Percentiles rank a stretch among this genome's conserved stretches.
phyloP scores from a whole-genome alignment of 2,888 invertebrate genomes.

The Meloe dianella region DNA sequence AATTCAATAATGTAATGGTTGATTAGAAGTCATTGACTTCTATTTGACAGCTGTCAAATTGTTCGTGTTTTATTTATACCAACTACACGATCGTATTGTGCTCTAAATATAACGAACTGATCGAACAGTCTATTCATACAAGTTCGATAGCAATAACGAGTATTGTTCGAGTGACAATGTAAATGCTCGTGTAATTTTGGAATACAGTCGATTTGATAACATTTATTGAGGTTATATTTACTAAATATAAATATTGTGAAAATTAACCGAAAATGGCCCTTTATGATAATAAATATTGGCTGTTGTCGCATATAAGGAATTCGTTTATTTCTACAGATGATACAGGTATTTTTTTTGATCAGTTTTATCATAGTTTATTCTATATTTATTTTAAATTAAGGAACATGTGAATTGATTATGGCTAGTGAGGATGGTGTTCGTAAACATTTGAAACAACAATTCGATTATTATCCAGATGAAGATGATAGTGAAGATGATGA shows the following conservation, averaged over 20 bases:
- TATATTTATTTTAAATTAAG: slow-evolving; percentile 48
- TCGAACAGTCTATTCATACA: neutral
- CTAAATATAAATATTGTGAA: neutral
- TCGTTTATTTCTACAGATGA: slow-evolving; percentile 96
- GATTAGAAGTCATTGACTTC: neutral
- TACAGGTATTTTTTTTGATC: slow-evolving; percentile 64
- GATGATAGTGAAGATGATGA: slow-evolving; percentile 82
- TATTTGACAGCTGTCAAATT: neutral
- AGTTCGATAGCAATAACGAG: neutral
- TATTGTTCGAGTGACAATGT: neutral
- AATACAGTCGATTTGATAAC: neutral
- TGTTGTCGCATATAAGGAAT: slow-evolving; percentile 90
- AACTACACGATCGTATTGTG: no score
- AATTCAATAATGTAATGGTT: neutral
- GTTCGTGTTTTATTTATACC: neutral
- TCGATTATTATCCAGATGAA: slow-evolving; percentile 75
- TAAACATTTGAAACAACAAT: slow-evolving; percentile 63
- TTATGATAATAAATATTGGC: slow-evolving; percentile 92
- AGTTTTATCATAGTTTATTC: slow-evolving; percentile 21
- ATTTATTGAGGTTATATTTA: slow-evolving; percentile 1
- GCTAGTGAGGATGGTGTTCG: slow-evolving; percentile 78
- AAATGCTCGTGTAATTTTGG: neutral
- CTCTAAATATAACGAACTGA: neutral
- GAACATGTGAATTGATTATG: slow-evolving; percentile 93
- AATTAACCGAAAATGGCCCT: slow-evolving; percentile 74